Evolutionary conservation across 2,888 invertebrate genomes (phyloP), one percentile per base, ranked within the genome.

Genomic region (Caenorhabditis plicata): DNA sequence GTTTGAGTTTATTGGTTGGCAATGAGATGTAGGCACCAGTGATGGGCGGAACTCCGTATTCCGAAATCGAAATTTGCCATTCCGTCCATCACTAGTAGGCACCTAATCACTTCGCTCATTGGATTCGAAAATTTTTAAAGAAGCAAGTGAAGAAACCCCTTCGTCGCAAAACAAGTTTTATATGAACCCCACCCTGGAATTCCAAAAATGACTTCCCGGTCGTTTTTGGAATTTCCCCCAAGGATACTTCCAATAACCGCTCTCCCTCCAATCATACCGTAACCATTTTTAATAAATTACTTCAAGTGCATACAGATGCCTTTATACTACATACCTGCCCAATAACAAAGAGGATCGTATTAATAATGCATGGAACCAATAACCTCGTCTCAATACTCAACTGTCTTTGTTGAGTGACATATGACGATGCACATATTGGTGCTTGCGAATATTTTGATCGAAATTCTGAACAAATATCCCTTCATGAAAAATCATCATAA

Each of bases 311-410:
- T 13, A 9, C 9, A n/a, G 9, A 29, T 13, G 31, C 15, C n/a
- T n/a, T n/a, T n/a, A n/a, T n/a, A n/a, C n/a, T n/a, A n/a, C n/a
- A n/a, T n/a, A 72, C 68, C 60, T 73, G 72, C 31, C 73, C 73
- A 3, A 72, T 62, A 11, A 73, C 73, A 55, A 73, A 73, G 17
- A 73, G 48, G 2, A 71, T 43, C 1, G 73, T 72, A 47, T 73
- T 73, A 40, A 71, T 69, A 35, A 70, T 68, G 40, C 73, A 72
- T 2, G 73, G 73, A 13, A 70, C 58, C 27, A 73, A 54, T 13
- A 73, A 63, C 13, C 73, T 50, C 9, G 70, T 70, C 45, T 73
- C 73, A 29, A 73, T 72, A 41, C 66, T 68, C 29, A 73, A 43
- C 35, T 70, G 69, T 11, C 71, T 39, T 33, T 73, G 73, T 41